A percentile compares a stretch with the other conserved stretches of the same genome.
Conservation (phyloP, 2,113 vertebrate species). For the Mormoops blainvillei region DNA sequence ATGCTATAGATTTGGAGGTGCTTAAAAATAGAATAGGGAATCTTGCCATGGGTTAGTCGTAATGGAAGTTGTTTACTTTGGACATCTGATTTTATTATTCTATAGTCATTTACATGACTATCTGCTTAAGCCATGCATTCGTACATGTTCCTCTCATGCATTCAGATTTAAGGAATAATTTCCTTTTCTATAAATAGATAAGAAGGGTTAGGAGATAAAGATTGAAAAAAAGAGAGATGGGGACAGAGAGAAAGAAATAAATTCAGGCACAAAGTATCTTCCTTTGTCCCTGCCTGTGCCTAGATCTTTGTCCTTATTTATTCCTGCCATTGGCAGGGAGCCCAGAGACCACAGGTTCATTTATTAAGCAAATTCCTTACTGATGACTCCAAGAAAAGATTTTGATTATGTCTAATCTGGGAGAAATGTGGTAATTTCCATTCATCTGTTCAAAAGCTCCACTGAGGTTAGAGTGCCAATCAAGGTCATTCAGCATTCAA, state of each 20-base stretch:
- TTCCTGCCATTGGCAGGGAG: not conserved
- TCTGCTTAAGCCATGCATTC: not conserved
- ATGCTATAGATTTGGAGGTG: not conserved
- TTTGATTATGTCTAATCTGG: constrained; percentile 3
- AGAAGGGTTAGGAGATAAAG: not conserved
- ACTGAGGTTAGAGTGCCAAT: not conserved
- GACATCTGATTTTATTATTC: constrained; percentile 32
- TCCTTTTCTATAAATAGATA: constrained; percentile 25
- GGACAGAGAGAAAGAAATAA: not conserved
- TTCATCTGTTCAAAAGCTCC: not conserved
- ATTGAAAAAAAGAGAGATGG: not conserved
- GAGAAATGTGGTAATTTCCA: constrained; percentile 59
- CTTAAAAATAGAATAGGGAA: constrained; percentile 37
- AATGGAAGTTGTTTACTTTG: not conserved
- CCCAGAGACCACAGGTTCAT: constrained; percentile 4
- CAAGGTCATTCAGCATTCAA: not conserved
- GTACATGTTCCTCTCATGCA: not conserved
- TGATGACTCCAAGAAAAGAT: constrained; percentile 11
- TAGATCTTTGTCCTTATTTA: not conserved
- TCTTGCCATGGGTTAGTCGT: not conserved
- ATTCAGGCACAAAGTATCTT: not conserved
- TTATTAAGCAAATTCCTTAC: constrained; percentile 38
- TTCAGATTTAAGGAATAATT: constrained; percentile 7
- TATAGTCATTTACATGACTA: not conserved
- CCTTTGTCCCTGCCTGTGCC: not conserved